Evolutionary conservation across 2,113 vertebrate genomes (phyloP).

Genomic region (Bambusicola thoracicus): DNA sequence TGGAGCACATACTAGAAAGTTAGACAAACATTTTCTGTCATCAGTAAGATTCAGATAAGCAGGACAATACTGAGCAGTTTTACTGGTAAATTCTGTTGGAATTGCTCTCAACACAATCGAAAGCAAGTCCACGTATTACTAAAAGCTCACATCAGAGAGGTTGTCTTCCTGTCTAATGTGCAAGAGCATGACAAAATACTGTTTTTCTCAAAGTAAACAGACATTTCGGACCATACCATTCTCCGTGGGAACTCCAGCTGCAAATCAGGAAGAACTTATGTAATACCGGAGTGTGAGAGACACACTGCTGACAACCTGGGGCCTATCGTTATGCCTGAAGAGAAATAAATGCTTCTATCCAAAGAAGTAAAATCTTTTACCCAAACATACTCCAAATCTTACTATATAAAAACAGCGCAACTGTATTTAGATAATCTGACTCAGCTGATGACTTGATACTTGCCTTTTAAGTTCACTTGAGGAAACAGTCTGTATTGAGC

Average conservation of each 20-base stretch:
- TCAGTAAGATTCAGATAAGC: background rate
- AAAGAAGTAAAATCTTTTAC: background rate
- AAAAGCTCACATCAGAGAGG: background rate
- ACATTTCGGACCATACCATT: background rate
- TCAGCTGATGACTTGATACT: background rate
- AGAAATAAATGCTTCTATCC: background rate
- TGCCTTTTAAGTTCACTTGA: slow-evolving; percentile 12
- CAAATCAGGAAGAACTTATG: accelerated
- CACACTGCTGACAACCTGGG: background rate
- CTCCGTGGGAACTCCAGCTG: background rate
- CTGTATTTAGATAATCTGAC: background rate
- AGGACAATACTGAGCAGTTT: background rate
- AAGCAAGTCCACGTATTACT: background rate
- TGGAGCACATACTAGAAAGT: background rate
- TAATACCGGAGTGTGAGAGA: background rate
- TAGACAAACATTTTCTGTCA: background rate
- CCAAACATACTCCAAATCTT: background rate
- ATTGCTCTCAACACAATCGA: background rate
- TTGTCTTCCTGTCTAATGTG: background rate
- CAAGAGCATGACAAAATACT: background rate
- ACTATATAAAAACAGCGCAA: background rate
- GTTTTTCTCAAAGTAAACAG: background rate
- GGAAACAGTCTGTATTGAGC: background rate
- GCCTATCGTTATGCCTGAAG: background rate
- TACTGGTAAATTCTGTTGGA: background rate